These are phyloP conservation scores for Rhorus exstirpatorius DNA, from an alignment of 2,888 invertebrate genomes.

Conservation along the genomic window DNA sequence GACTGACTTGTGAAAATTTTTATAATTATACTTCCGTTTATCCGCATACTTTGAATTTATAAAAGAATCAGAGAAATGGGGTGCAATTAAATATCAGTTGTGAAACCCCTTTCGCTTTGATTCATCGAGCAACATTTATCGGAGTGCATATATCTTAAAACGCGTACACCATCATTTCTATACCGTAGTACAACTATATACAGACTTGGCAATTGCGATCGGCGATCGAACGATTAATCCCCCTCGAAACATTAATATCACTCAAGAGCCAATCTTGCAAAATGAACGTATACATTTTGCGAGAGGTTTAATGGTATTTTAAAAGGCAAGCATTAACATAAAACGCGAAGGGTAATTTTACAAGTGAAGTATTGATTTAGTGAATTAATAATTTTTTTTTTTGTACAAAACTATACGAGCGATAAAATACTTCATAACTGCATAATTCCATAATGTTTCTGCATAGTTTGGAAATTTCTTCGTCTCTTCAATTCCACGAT, in stretches of 20 bases:
- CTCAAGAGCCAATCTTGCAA: slow-evolving; percentile 38
- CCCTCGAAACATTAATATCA: slow-evolving; percentile 69
- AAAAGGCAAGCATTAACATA: slow-evolving; percentile 34
- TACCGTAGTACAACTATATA: neutral
- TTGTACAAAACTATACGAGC: neutral
- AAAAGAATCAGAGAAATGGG: slow-evolving; percentile 26
- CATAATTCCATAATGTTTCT: neutral
- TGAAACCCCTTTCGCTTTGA: slow-evolving; percentile 48
- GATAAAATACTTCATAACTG: neutral
- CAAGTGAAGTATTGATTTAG: slow-evolving; percentile 12
- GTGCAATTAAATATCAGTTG: slow-evolving; percentile 69
- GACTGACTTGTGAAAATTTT: no score
- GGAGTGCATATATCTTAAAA: neutral
- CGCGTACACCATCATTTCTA: slow-evolving; percentile 2
- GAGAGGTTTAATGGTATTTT: slow-evolving; percentile 23
- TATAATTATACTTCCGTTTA: no score
- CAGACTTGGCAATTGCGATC: slow-evolving; percentile 65
- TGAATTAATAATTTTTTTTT: neutral
- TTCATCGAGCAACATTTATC: slow-evolving; percentile 54
- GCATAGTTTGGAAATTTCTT: no score
- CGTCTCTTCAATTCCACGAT: no score
- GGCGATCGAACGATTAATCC: slow-evolving; percentile 70
- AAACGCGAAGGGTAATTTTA: slow-evolving; percentile 30
- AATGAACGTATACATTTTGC: slow-evolving; percentile 46
- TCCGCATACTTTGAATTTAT: no score